Base-by-base conservation (phyloP, 2,113 vertebrate species). In the Leptobrachium ailaonicum region DNA sequence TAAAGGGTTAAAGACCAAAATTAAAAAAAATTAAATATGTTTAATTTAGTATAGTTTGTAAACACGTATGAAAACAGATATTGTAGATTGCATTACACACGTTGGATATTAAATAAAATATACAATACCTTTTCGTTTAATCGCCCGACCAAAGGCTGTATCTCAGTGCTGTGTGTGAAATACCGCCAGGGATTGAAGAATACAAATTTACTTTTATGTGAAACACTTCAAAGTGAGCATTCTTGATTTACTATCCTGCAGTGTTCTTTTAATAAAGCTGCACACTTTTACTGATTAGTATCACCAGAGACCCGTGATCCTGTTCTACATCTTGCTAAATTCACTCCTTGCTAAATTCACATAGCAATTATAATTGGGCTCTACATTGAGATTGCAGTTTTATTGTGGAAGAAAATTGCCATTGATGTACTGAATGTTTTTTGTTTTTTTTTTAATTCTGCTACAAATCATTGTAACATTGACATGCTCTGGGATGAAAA, bases 161-260 rank as follows among this genome's bases (percentile, higher is more conserved):
- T 43, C 42, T 4, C 66, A 44, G 11, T 13, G 6, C n/a, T 13
- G 12, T 12, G 13, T 14, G 4, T 45, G 13, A 42, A 14, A 69
- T 50, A 50, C 8, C 8, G 47, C 47, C 47, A 50, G 47, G 4
- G 47, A 50, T 50, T 8, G 8, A 69, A 45, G 2, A 43, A 45
- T 1, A 12, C 56, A 12, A 11, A 13, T 40, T 11, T 14, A n/a
- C 66, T 69, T 10, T 69, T 11, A 69, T 69, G 66, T 69, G n/a
- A 69, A 69, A 69, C 66, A 69, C 66, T 69, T 44, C 56, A 60
- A 60, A 60, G 56, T 60, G 10, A 60, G 3, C 13, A 13, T 14
- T 60, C 13, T 3, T 60, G 56, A 60, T 60, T 60, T 12, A 60
- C 13, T 60, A 2, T 12, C 4, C 13, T 12, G 56, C 13, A 60